These are phyloP conservation scores for Formica selysi DNA, from an alignment of 1,140 invertebrate genomes.

Conservation along the genomic window DNA sequence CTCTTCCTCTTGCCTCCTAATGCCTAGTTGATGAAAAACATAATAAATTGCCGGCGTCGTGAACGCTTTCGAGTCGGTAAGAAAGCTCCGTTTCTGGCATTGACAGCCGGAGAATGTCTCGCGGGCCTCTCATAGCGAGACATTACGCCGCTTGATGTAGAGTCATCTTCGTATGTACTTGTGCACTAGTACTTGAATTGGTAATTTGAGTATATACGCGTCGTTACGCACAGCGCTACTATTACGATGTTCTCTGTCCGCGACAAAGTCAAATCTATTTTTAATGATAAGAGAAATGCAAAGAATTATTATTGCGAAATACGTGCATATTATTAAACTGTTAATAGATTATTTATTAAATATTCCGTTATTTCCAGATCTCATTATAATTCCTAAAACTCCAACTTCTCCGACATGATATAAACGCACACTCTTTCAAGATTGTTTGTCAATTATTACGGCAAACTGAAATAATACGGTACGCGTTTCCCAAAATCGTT, in stretches of 20 bases:
- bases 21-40: conserved; percentile 67
- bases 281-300: not conserved
- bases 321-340: not conserved
- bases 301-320: conserved; percentile 7
- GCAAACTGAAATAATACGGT: conserved; percentile 15
- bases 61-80: conserved; percentile 41
- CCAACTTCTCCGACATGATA: not conserved
- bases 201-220: conserved; percentile 44
- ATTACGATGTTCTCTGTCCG: conserved; percentile 5
- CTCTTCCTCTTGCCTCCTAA: conserved; percentile 30
- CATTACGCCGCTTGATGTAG: conserved; percentile 39
- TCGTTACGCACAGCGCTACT: conserved; percentile 50
- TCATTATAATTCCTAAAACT: not conserved
- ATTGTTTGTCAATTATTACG: not conserved
- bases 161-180: not conserved
- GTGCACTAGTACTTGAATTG: conserved; percentile 47
- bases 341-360: not conserved
- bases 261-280: not conserved
- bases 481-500: conserved; percentile 6
- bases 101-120: conserved; percentile 48
- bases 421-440: not conserved
- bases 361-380: not conserved
- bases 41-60: conserved; percentile 73
- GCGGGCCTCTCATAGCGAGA: conserved; percentile 33
- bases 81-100: conserved; percentile 45